Evolutionary conservation across 2,113 vertebrate species (phyloP).

Genomic region (Craseonycteris thonglongyai): DNA sequence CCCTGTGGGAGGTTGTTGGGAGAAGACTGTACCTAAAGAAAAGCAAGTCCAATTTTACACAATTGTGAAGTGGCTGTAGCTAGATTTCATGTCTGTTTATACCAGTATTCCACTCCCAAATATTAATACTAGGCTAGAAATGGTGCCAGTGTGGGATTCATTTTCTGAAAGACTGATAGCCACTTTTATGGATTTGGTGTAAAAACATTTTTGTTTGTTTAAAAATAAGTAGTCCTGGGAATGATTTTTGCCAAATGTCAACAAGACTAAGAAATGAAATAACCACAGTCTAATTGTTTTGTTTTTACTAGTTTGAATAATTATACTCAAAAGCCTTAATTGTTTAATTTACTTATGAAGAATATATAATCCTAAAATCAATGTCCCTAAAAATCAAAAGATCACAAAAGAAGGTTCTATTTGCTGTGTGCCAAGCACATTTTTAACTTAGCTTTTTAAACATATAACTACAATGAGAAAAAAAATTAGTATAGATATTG

Average conservation of each 20-base stretch:
- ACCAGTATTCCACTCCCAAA: background rate
- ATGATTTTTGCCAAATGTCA: constrained; percentile 23
- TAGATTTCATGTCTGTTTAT: background rate
- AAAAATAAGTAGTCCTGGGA: constrained; percentile 23
- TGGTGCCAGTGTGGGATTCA: background rate
- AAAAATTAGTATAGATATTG: background rate
- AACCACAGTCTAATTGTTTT: background rate
- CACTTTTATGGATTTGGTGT: background rate
- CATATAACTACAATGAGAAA: background rate
- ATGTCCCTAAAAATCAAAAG: background rate
- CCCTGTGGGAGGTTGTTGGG: constrained; percentile 59
- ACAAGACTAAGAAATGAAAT: constrained; percentile 33
- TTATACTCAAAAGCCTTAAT: background rate
- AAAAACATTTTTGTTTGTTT: background rate
- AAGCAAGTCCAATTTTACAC: background rate
- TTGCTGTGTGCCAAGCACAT: background rate
- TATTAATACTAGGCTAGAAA: background rate
- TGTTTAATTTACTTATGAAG: background rate
- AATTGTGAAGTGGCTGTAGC: background rate
- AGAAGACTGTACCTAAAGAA: background rate
- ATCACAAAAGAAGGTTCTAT: background rate
- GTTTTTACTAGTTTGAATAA: constrained; percentile 40
- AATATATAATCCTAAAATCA: background rate
- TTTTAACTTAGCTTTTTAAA: background rate
- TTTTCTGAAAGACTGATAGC: background rate